These are phyloP conservation scores for Amblyraja radiata DNA, from an alignment of 2,797 vertebrate genomes.

Conservation along the genomic window DNA sequence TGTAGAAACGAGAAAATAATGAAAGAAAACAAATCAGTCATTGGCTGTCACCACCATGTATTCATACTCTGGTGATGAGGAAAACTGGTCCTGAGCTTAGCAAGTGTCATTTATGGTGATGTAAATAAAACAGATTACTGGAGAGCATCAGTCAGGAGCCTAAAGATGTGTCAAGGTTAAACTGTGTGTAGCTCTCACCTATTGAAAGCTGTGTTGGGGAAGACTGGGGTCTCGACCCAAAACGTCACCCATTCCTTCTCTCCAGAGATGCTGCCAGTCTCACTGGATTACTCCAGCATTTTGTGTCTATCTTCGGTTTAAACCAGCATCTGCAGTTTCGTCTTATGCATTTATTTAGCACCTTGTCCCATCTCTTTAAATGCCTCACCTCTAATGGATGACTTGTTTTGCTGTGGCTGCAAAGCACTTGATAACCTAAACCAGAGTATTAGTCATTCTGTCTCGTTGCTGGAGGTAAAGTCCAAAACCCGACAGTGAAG, in stretches of 20 bases:
- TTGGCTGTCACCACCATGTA: not conserved
- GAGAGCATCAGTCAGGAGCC: not conserved
- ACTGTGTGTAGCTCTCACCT: not conserved
- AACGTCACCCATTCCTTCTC: too few relatives aligned
- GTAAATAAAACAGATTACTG: not conserved
- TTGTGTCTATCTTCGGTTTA: too few relatives aligned
- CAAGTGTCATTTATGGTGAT: not conserved
- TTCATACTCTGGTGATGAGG: not conserved
- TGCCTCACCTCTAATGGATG: not conserved
- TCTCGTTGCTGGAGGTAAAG: not conserved
- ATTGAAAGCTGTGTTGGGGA: not conserved
- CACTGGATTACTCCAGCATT: too few relatives aligned
- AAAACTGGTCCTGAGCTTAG: not conserved
- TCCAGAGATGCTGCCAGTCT: too few relatives aligned
- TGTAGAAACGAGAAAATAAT: not conserved
- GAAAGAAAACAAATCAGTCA: not conserved
- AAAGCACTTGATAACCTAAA: not conserved
- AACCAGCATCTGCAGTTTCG: too few relatives aligned
- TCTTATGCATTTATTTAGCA: not conserved
- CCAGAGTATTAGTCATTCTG: not conserved
- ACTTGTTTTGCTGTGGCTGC: not conserved
- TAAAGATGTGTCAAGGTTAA: slow-evolving; percentile 13
- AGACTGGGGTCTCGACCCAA: not conserved
- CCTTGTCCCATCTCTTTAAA: not conserved
- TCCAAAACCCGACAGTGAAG: not conserved